These are phyloP conservation scores for Goniozus legneri DNA, from an alignment of 1,140 invertebrate species.

Conservation along the genomic window DNA sequence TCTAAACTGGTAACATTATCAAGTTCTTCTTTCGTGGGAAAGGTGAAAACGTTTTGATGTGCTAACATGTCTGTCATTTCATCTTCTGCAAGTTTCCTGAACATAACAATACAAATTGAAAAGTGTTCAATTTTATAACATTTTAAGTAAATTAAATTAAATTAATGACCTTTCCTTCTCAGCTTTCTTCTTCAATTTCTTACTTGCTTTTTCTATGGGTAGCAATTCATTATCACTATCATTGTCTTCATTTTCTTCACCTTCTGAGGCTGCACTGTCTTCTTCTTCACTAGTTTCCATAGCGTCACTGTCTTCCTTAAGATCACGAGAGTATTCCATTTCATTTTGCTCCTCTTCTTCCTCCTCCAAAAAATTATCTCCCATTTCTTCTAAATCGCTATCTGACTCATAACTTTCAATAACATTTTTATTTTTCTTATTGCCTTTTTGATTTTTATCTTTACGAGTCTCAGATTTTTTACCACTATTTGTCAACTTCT, in stretches of 20 bases:
- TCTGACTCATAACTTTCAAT: conserved; percentile 22
- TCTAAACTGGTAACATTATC: conserved; percentile 72
- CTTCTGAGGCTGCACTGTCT: conserved; percentile 43
- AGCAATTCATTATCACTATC: conserved; percentile 66
- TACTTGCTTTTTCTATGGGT: conserved; percentile 83
- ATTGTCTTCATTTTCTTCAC: conserved; percentile 47
- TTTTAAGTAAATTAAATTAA: conserved; percentile 2
- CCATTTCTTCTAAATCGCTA: background rate
- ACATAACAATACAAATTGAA: conserved; percentile 22
- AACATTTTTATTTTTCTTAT: conserved; percentile 16
- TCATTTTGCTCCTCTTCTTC: conserved; percentile 13
- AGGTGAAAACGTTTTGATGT: conserved; percentile 71
- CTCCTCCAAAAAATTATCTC: conserved; percentile 8
- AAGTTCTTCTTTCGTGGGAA: conserved; percentile 71
- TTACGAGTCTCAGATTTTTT: conserved; percentile 16
- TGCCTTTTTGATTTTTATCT: conserved; percentile 9
- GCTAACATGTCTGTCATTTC: conserved; percentile 75
- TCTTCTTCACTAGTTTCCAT: conserved; percentile 35
- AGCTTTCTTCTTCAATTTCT: conserved; percentile 74
- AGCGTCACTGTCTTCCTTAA: background rate
- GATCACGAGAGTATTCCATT: conserved; percentile 6
- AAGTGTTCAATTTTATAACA: background rate
- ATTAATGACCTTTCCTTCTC: conserved; percentile 53
- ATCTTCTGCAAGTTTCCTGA: conserved; percentile 71
- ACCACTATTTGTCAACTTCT: conserved; percentile 8